A percentile compares a stretch with the other conserved stretches of the same genome.
Conservation (phyloP, 2,797 vertebrate genomes). For the Myotis planiceps region DNA sequence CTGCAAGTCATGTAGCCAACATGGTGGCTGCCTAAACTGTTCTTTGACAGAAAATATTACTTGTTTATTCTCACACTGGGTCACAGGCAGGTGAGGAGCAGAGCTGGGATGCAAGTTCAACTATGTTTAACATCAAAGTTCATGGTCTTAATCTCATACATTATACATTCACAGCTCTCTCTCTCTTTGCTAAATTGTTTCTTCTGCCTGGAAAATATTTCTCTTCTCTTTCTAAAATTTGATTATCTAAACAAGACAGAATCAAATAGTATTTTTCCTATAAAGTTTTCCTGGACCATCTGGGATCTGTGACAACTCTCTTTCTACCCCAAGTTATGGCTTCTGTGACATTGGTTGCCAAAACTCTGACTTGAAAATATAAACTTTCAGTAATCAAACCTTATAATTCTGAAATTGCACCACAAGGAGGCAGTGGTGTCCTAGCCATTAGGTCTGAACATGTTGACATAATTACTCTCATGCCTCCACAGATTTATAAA, state of each 20-base stretch:
- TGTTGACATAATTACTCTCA: not conserved
- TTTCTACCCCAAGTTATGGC: not conserved
- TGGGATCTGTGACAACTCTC: not conserved
- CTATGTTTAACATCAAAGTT: not conserved
- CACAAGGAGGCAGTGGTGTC: not conserved
- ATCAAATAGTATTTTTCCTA: not conserved
- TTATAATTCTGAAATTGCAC: not conserved
- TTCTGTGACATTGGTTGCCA: not conserved
- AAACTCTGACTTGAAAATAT: not conserved
- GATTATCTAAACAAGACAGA: not conserved
- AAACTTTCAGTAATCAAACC: not conserved
- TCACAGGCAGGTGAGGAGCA: not conserved
- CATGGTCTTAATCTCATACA: not conserved
- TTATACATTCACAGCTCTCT: not conserved
- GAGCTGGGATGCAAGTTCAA: not conserved
- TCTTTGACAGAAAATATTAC: too few species aligned
- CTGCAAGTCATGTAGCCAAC: too few species aligned
- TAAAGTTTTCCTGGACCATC: not conserved
- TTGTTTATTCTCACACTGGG: not conserved
- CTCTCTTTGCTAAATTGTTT: not conserved
- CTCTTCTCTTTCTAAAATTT: not conserved
- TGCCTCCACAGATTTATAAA: not conserved
- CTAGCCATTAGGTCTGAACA: not conserved
- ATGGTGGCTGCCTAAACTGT: too few species aligned
- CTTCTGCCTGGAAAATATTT: not conserved